phyloP scores from a whole-genome alignment of 2,888 invertebrate species.

The Apamea monoglypha region DNA sequence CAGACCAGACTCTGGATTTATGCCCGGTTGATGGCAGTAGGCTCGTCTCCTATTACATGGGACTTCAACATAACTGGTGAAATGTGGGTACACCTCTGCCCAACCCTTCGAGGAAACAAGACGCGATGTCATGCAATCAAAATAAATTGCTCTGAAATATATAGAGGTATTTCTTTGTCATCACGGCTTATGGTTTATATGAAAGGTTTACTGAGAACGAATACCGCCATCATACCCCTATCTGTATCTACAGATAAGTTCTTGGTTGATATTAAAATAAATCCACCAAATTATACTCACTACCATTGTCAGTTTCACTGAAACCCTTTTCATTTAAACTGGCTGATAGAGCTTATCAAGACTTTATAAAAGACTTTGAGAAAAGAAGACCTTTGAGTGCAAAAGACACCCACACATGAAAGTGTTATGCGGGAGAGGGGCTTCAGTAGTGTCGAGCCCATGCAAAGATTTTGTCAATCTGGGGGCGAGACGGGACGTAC shows the following conservation, averaged over 20 bases:
- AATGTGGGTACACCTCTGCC: background rate
- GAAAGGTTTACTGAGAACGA: slow-evolving; percentile 37
- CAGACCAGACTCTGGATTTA: no score
- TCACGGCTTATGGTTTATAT: slow-evolving; percentile 16
- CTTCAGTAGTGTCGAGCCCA: slow-evolving; percentile 67
- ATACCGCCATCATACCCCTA: slow-evolving; percentile 51
- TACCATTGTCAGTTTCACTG: slow-evolving; percentile 69
- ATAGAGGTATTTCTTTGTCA: slow-evolving; percentile 31
- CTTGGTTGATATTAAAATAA: slow-evolving; percentile 67
- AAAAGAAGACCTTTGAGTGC: slow-evolving; percentile 66
- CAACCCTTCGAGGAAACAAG: background rate
- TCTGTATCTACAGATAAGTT: slow-evolving; percentile 43
- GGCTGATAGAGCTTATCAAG: slow-evolving; percentile 75
- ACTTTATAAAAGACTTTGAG: slow-evolving; percentile 71
- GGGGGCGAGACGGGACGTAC: slow-evolving; percentile 72
- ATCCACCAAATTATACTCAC: slow-evolving; percentile 60
- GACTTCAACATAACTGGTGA: background rate
- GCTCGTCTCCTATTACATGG: background rate
- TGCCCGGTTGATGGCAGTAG: no score
- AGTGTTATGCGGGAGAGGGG: slow-evolving; percentile 65
- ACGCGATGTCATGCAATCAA: background rate
- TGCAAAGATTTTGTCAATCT: slow-evolving; percentile 82
- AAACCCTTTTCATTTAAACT: slow-evolving; percentile 74
- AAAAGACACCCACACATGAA: slow-evolving; percentile 66
- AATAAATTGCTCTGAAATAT: slow-evolving; percentile 22